Base-by-base conservation (phyloP, 2,797 vertebrate genomes). In the Euthynnus affinis region DNA sequence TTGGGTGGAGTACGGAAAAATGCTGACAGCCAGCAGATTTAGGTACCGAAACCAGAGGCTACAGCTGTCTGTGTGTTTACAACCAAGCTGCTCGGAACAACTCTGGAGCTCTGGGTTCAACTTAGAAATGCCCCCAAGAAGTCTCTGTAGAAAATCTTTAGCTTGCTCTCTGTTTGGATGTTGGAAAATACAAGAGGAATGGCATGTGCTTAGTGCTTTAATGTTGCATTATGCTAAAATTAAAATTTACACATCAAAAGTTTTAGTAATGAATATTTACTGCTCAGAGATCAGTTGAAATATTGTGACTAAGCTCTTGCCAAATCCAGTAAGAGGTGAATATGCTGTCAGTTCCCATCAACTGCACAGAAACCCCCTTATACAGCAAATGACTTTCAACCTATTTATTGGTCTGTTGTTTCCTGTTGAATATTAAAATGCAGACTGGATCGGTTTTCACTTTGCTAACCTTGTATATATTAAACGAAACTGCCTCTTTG, bases 21-120 rank as follows among this genome's bases (percentile, higher is more conserved):
- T 71, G 91, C 88, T 93, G 92, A 93, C 87, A 71, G 87, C 61
- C 56, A 58, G 81, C 78, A 89, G 85, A 86, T 87, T 90, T 78
- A 46, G 53, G 68, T 37, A 66, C 29, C 74, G 71, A 90, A 86
- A 71, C 71, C 68, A 79, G 74, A 81, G 84, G 80, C 81, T 69
- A 56, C 84, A 89, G 88, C 82, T 93, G 89, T 86, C 62, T 17
- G n/a, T 65, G 76, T 88, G 84, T 89, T 90, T 89, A 83, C 62
- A 86, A 65, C 80, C 61, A 71, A 68, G 71, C 48, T 51, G 56
- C 52, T 70, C 23, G 1, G 62, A 44, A 59, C 58, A 49, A 53
- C 49, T 46, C n/a, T 18, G 15, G 46, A 51, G 22, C 37, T 56
- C 46, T 20, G 44, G 52, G 78, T 77, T 88, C 85, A 85, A 62